Base-by-base conservation (phyloP, 2,888 invertebrate species). In the Stenotaenia linearis region DNA sequence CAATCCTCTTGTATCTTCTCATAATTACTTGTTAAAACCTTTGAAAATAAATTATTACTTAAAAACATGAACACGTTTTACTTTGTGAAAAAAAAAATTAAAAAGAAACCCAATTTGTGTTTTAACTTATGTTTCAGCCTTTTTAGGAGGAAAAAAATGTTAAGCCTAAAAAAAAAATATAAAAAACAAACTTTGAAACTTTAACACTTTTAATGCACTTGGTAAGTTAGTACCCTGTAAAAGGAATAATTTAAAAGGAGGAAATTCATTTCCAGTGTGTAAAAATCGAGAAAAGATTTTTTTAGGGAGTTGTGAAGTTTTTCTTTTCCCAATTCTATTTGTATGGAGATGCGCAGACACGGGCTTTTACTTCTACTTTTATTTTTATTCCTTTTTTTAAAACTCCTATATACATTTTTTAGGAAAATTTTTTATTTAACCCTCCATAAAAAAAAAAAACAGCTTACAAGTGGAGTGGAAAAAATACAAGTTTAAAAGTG, bases 401-500 rank as follows among this genome's bases (percentile, higher is more conserved):
- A n/a, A n/a, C n/a, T n/a, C n/a, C n/a, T n/a, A n/a, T n/a, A n/a
- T n/a, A n/a, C n/a, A n/a, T 61, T 23, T 12, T 45, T 18, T 5
- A 12, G 12, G 45, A 45, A 45, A 45, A n/a, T 45, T 45, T 45
- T 45, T 9, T 9, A 12, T 45, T 21, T 74, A 15, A 30, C 30
- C 37, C 21, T 37, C 18, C 75, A 21, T 30, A 32, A 37, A 30
- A 32, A 37, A 75, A 18, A 45, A 18, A n/a, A 45, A 37, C 1
- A 9, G n/a, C 18, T 2, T 18, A 35, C 37, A 37, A 75, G 75
- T 32, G 32, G 32, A 37, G 75, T 35, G 75, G 75, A 75, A 75
- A 75, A 75, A 75, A 75, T 75, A n/a, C 75, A 75, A 75, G 37
- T 75, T 61, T 61, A 25, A 75, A 75, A 75, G 32, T 32, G 35